Percentiles rank a stretch among this genome's conserved stretches.
Evolutionary conservation across 2,888 invertebrate genomes (phyloP).

Genomic region (Laspeyria flexula): DNA sequence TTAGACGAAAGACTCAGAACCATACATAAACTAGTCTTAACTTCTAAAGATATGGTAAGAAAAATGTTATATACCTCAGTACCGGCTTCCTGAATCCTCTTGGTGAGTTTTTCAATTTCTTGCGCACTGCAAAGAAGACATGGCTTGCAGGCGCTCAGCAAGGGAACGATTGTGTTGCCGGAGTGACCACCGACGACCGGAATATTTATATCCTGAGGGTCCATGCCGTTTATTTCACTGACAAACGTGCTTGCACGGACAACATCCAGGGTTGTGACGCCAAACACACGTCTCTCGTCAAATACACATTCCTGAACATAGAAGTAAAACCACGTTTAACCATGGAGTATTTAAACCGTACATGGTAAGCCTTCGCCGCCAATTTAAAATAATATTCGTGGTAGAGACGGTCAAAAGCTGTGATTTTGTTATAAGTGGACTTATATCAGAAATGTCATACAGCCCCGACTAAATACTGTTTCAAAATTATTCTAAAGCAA

Average conservation of each 20-base stretch:
- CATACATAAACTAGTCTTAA: no score
- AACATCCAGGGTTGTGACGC: slow-evolving; percentile 98
- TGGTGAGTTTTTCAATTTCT: slow-evolving; percentile 93
- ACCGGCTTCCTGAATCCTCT: slow-evolving; percentile 99
- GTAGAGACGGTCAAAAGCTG: no score
- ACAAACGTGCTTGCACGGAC: slow-evolving; percentile 98
- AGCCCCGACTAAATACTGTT: no score
- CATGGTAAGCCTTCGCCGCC: no score
- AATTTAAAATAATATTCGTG: no score
- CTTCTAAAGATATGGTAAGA: no score
- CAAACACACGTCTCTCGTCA: slow-evolving; percentile 96
- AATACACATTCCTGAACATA: slow-evolving; percentile 91
- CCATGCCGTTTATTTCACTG: slow-evolving; percentile 95
- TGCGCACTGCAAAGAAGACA: slow-evolving; percentile 92
- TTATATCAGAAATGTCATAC: no score
- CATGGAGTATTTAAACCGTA: no score
- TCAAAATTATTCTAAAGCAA: no score
- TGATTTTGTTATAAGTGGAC: no score
- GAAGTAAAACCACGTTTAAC: not conserved
- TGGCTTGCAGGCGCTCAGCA: slow-evolving; percentile 97
- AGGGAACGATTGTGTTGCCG: slow-evolving; percentile 98
- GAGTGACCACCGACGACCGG: slow-evolving; percentile 99
- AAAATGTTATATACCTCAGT: no score
- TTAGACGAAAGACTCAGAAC: no score
- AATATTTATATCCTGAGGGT: slow-evolving; percentile 93